Evolutionary conservation across 2,888 invertebrate genomes (phyloP).

Genomic region (Dynastes maya): DNA sequence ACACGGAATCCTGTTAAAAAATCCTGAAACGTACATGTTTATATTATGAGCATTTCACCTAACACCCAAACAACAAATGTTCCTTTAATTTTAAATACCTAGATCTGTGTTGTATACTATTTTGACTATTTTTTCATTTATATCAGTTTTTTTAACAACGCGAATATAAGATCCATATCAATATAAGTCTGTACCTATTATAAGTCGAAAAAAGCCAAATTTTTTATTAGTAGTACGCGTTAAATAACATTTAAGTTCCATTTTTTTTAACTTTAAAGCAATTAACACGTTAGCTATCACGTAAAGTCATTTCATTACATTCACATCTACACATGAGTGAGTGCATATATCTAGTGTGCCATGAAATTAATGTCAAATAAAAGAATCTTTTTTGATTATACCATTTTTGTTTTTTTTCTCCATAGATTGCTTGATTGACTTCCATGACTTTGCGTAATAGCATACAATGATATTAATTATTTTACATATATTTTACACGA

Average conservation of each 20-base stretch:
- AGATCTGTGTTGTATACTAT: not conserved
- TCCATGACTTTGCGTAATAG: not conserved
- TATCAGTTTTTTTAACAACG: not conserved
- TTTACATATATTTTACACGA: not conserved
- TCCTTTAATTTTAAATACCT: constrained; percentile 14
- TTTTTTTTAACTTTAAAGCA: not conserved
- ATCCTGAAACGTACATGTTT: too few species aligned
- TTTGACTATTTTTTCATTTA: too few species aligned
- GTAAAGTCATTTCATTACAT: not conserved
- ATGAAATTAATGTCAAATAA: constrained; percentile 12
- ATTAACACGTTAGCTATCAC: too few species aligned
- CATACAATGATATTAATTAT: not conserved
- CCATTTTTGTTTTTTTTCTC: too few species aligned
- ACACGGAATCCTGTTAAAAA: too few species aligned
- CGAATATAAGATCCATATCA: constrained; percentile 23
- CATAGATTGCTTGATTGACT: too few species aligned
- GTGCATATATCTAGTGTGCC: not conserved
- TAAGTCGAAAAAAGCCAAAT: constrained; percentile 28
- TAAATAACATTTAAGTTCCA: not conserved
- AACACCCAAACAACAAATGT: not conserved
- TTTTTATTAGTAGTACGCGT: constrained; percentile 13
- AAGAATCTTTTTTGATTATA: not conserved
- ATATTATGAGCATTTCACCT: too few species aligned
- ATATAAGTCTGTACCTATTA: constrained; percentile 24
- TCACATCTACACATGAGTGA: not conserved